Conservation (phyloP, 2,113 vertebrate genomes). For the Nymphicus hollandicus region DNA sequence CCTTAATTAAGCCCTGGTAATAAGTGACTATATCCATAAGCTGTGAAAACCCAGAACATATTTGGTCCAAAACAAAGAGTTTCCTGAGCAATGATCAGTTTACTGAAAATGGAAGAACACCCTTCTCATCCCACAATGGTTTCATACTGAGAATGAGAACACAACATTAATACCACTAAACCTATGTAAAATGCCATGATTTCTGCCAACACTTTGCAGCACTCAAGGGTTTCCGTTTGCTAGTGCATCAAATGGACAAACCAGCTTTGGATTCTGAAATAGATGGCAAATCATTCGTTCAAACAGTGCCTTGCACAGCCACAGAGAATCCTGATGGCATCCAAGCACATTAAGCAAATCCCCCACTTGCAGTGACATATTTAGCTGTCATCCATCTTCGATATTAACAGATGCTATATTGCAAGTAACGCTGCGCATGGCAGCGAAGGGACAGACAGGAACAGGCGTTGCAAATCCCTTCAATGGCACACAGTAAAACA, state of each 20-base stretch:
- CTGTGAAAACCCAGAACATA: not conserved
- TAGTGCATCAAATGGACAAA: not conserved
- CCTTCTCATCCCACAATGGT: not conserved
- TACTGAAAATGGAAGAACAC: not conserved
- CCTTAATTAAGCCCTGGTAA: not conserved
- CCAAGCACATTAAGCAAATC: not conserved
- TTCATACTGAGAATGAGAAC: not conserved
- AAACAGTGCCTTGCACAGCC: not conserved
- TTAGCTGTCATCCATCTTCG: constrained; percentile 37
- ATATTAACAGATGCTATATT: not conserved
- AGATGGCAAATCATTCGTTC: not conserved
- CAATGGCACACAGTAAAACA: not conserved
- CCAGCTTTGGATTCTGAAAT: not conserved
- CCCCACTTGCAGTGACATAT: not conserved
- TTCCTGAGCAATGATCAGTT: not conserved
- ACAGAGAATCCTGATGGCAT: not conserved
- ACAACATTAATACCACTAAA: not conserved
- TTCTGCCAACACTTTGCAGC: not conserved
- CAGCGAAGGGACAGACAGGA: not conserved
- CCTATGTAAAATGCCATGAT: fast-evolving
- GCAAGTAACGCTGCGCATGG: not conserved
- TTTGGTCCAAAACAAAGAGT: not conserved
- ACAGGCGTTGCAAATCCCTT: not conserved
- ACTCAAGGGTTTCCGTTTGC: not conserved
- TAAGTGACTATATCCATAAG: not conserved